A percentile compares a stretch with the other conserved stretches of the same genome.
phyloP scores from a whole-genome alignment of 35 echinoderm and acorn worm species.

The Chiridota heheva region DNA sequence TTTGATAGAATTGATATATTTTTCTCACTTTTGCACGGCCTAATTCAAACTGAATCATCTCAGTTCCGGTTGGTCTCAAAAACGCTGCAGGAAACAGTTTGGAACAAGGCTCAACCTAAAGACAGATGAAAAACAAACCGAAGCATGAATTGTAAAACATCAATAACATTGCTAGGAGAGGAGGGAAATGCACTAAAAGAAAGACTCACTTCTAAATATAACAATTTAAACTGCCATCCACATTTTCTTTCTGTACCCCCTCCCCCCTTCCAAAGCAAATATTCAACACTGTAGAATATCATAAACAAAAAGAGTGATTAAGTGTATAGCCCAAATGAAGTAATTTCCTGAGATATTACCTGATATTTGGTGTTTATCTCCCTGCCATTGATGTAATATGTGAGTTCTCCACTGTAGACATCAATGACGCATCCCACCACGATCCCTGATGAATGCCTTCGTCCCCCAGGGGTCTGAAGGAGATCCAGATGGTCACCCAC shows the following conservation, averaged over 20 bases:
- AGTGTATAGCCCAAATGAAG: too few relatives aligned
- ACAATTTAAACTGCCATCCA: background rate
- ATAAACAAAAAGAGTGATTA: too few relatives aligned
- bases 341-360: constrained; percentile 46
- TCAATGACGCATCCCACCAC: constrained; percentile 86
- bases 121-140: background rate
- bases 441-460: constrained; percentile 79
- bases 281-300: too few relatives aligned
- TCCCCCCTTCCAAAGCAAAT: too few relatives aligned
- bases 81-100: constrained; percentile 94
- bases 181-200: too few relatives aligned
- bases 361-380: constrained; percentile 80
- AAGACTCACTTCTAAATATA: too few relatives aligned
- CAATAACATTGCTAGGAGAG: background rate
- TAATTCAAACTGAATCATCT: constrained; percentile 99
- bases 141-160: background rate
- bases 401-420: constrained; percentile 68
- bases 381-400: constrained; percentile 85
- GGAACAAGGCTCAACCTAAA: constrained; percentile 82
- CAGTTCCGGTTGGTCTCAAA: constrained; percentile 80
- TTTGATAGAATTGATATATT: background rate
- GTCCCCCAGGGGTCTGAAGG: constrained; percentile 64
- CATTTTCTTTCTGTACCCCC: too few relatives aligned
- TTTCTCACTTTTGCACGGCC: constrained; percentile 84
- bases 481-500: constrained; percentile 91